phyloP scores from a whole-genome alignment of 2,888 invertebrate species.

The Cyaniris semiargus region DNA sequence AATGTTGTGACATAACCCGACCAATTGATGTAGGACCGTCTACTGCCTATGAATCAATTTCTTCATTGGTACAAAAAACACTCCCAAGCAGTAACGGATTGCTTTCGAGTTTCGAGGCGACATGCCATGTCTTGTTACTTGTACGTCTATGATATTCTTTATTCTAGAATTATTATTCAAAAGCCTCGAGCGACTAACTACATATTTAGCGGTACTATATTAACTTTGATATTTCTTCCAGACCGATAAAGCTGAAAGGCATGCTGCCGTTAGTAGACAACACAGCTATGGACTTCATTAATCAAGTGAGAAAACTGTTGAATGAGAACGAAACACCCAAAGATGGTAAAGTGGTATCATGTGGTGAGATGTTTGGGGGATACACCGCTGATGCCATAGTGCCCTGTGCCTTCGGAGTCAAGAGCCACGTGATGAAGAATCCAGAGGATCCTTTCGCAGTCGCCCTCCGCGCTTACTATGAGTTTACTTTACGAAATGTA shows the following conservation, averaged over 20 bases:
- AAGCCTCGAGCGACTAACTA: too few relatives aligned
- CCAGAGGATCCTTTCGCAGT: conserved; percentile 69
- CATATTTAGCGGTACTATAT: too few relatives aligned
- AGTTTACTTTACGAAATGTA: conserved; percentile 64
- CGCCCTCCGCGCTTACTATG: conserved; percentile 71
- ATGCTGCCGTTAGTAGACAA: conserved; percentile 72
- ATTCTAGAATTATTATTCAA: too few relatives aligned
- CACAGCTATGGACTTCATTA: conserved; percentile 64
- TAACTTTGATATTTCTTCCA: conserved; percentile 45
- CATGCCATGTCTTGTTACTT: too few relatives aligned
- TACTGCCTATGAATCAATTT: too few relatives aligned
- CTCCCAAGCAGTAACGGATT: too few relatives aligned
- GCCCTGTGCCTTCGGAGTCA: conserved; percentile 72
- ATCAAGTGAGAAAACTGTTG: conserved; percentile 52
- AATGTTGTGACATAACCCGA: too few relatives aligned
- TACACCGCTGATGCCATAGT: conserved; percentile 76
- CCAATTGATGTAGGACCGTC: too few relatives aligned
- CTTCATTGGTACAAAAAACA: too few relatives aligned
- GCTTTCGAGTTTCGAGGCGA: too few relatives aligned
- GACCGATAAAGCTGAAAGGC: conserved; percentile 70
- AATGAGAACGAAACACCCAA: conserved; percentile 37
- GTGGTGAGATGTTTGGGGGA: conserved; percentile 67
- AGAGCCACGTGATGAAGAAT: conserved; percentile 70
- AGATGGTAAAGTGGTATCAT: conserved; percentile 52
- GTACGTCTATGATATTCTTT: too few relatives aligned